phyloP scores from a whole-genome alignment of 2,113 vertebrate genomes.

The Lontra canadensis region DNA sequence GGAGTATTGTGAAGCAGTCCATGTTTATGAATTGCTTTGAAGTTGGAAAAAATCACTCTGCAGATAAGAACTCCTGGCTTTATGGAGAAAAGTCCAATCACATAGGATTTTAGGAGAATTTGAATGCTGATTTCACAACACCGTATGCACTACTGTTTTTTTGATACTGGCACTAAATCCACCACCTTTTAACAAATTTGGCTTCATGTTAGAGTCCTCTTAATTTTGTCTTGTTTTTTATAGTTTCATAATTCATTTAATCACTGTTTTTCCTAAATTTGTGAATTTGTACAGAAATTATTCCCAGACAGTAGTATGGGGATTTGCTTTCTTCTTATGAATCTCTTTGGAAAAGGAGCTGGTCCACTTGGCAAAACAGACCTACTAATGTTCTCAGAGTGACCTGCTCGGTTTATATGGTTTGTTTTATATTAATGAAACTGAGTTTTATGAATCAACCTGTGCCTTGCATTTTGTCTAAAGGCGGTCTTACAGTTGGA shows the following conservation, averaged over 20 bases:
- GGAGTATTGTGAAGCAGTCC: slow-evolving; percentile 12
- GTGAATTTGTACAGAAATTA: slow-evolving; percentile 31
- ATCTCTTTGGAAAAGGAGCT: background rate
- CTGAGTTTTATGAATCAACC: background rate
- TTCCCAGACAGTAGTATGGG: background rate
- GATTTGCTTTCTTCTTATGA: background rate
- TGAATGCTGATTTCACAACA: background rate
- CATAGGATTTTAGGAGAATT: slow-evolving; percentile 7
- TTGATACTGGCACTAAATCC: background rate
- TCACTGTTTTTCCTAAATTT: background rate
- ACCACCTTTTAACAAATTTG: slow-evolving; percentile 27
- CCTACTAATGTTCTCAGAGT: background rate
- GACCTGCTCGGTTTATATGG: background rate
- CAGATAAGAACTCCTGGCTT: slow-evolving; percentile 44
- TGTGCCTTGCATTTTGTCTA: background rate
- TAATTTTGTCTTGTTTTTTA: slow-evolving; percentile 31
- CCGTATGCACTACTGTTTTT: background rate
- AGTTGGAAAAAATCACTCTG: slow-evolving; percentile 13
- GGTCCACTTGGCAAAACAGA: background rate
- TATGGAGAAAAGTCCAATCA: background rate
- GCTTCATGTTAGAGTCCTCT: background rate
- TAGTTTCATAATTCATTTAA: background rate
- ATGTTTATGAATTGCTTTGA: slow-evolving; percentile 60
- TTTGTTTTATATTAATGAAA: slow-evolving; percentile 44
- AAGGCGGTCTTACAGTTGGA: slow-evolving; percentile 27